Percentiles rank a stretch among this genome's conserved stretches.
These are phyloP conservation scores for Zaprionus bogoriensis DNA, from an alignment of 2,888 invertebrate species.

Conservation along the genomic window DNA sequence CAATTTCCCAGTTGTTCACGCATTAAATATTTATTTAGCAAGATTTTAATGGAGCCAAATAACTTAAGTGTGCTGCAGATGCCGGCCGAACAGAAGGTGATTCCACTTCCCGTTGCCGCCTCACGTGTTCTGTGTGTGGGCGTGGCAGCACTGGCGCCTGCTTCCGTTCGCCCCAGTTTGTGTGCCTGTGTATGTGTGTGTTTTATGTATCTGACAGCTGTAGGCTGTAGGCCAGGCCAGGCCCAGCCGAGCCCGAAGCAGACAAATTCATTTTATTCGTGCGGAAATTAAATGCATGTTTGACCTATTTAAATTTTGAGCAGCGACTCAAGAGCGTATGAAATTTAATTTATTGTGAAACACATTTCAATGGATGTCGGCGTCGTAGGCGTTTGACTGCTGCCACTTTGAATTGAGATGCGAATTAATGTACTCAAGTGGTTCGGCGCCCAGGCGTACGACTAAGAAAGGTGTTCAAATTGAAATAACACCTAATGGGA, in stretches of 20 bases:
- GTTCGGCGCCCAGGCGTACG: too few species aligned
- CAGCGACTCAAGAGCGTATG: slow-evolving; percentile 23
- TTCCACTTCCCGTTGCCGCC: slow-evolving; percentile 24
- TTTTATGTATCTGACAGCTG: slow-evolving; percentile 55
- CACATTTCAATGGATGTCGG: slow-evolving; percentile 35
- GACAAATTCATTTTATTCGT: slow-evolving; percentile 71
- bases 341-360: slow-evolving; percentile 66
- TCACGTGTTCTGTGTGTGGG: slow-evolving; percentile 46
- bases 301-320: slow-evolving; percentile 71
- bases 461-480: too few species aligned
- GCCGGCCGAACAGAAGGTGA: slow-evolving; percentile 40
- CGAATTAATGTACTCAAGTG: not conserved
- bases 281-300: slow-evolving; percentile 76
- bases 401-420: slow-evolving; percentile 7
- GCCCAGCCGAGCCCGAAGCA: slow-evolving; percentile 20
- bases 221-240: slow-evolving; percentile 16
- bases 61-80: slow-evolving; percentile 63
- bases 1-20: slow-evolving; percentile 66
- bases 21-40: slow-evolving; percentile 78
- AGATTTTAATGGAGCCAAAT: slow-evolving; percentile 75
- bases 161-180: slow-evolving; percentile 21
- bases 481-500: too few species aligned
- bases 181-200: slow-evolving; percentile 8
- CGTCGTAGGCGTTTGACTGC: slow-evolving; percentile 11
- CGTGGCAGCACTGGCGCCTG: slow-evolving; percentile 7